These are phyloP conservation scores for Nephrocerus scutellatus DNA, from an alignment of 2,888 invertebrate genomes.

Conservation along the genomic window DNA sequence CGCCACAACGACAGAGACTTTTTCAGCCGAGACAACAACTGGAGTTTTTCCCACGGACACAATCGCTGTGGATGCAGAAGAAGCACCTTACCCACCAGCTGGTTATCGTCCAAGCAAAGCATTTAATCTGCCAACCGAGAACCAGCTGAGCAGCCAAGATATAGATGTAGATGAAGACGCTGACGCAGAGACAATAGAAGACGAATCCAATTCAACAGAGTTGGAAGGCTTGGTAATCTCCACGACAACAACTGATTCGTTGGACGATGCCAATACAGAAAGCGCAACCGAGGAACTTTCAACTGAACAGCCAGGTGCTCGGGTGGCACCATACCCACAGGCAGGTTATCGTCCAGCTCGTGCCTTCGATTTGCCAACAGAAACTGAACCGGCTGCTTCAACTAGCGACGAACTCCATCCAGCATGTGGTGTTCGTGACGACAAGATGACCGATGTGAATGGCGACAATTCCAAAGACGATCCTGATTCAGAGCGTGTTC, in stretches of 20 bases:
- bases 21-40: conserved; percentile 23
- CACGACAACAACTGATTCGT: conserved; percentile 1
- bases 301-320: not conserved
- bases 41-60: conserved; percentile 15
- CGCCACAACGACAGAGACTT: conserved; percentile 15
- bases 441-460: conserved; percentile 37
- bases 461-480: conserved; percentile 29
- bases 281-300: not conserved
- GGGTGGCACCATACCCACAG: not conserved
- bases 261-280: not conserved
- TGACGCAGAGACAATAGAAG: conserved; percentile 1
- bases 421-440: conserved; percentile 34
- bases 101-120: conserved; percentile 21
- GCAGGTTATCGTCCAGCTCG: conserved; percentile 1
- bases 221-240: not conserved
- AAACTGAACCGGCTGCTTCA: too few species aligned
- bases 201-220: not conserved
- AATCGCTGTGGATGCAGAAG: too few species aligned
- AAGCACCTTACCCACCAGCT: conserved; percentile 21
- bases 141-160: not conserved
- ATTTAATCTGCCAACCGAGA: conserved; percentile 24
- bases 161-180: not conserved
- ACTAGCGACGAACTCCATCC: conserved; percentile 31
- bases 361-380: not conserved
- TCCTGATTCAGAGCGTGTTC: conserved; percentile 36